Base-by-base conservation (phyloP, 2,888 invertebrate species). In the Aporophyla lueneburgensis region DNA sequence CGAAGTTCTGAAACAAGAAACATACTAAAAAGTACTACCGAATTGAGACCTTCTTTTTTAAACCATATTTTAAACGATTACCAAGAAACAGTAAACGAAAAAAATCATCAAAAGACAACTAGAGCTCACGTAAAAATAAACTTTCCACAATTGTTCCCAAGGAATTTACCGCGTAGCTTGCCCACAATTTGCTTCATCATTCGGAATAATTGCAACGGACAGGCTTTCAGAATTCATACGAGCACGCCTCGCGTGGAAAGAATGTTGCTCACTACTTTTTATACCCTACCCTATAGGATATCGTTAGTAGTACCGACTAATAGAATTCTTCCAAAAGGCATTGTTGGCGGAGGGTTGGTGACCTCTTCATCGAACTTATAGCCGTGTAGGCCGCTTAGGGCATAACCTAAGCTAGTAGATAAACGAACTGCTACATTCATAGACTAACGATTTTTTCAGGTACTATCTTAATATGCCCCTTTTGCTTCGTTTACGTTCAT, bases 181-280 rank as follows among this genome's bases (percentile, higher is more conserved):
- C 89, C 86, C 88, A 89, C 90, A 92, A 92, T 91, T 92, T 92
- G 92, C 92, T 89, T 91, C 91, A 91, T 93, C 93, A 92, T 88
- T 91, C 89, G 88, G 91, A 91, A 92, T 92, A 92, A 93, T 92
- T 90, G 89, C 67, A 75, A 86, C 87, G 88, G 90, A 90, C 89
- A 90, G 88, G 89, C 91, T 91, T 91, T 91, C 89, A 91, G 89
- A 82, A 74, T 72, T 75, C 74, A 84, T 72, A 79, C 51, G 72
- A 58, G 84, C 68, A 43, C 40, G 51, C 43, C 40, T 69, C 69
- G 27, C 59, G 69, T 75, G 58, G 80, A 74, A 72, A 62, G 74
- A 79, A 74, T 74, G 70, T 79, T 33, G 51, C 78, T 58, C 53
- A 58, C 59, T 65, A 72, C 62, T 80, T 80, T 87, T 84, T 86